phyloP scores from a whole-genome alignment of 2,888 invertebrate species.

The Agelastica alni region DNA sequence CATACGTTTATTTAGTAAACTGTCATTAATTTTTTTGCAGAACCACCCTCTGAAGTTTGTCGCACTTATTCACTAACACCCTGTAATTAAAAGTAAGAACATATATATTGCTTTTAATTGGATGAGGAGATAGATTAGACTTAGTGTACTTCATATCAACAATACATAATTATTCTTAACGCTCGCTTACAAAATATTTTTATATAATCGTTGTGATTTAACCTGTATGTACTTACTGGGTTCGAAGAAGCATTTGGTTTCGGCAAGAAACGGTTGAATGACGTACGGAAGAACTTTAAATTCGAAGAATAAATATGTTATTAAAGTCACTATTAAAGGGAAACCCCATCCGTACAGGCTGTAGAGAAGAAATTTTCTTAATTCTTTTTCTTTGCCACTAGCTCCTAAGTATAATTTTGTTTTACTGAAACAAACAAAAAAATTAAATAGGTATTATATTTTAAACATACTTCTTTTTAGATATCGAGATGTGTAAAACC shows the following conservation, averaged over 20 bases:
- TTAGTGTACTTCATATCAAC: too few relatives aligned
- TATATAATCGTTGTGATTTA: too few relatives aligned
- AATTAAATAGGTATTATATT: neutral
- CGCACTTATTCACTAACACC: too few relatives aligned
- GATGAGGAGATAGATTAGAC: too few relatives aligned
- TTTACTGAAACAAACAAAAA: conserved; percentile 8
- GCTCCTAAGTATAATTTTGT: conserved; percentile 49
- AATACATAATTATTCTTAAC: too few relatives aligned
- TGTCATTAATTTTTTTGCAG: too few relatives aligned
- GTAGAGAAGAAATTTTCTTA: conserved; percentile 67
- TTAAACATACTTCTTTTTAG: neutral
- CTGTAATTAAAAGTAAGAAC: too few relatives aligned
- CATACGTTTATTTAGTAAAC: too few relatives aligned
- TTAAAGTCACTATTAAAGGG: conserved; percentile 61
- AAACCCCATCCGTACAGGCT: conserved; percentile 74
- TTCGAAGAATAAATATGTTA: conserved; percentile 62
- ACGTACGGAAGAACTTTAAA: conserved; percentile 55
- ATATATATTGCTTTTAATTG: too few relatives aligned
- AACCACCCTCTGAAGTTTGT: too few relatives aligned
- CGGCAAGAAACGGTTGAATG: conserved; percentile 66
- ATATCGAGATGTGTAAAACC: too few relatives aligned
- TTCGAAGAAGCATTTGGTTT: conserved; percentile 67
- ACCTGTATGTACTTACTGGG: conserved; percentile 52
- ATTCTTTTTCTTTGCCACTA: conserved; percentile 57
- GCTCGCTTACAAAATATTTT: too few relatives aligned